Evolutionary conservation across 2,113 vertebrate species (phyloP).

Genomic region (Arenaria interpres): DNA sequence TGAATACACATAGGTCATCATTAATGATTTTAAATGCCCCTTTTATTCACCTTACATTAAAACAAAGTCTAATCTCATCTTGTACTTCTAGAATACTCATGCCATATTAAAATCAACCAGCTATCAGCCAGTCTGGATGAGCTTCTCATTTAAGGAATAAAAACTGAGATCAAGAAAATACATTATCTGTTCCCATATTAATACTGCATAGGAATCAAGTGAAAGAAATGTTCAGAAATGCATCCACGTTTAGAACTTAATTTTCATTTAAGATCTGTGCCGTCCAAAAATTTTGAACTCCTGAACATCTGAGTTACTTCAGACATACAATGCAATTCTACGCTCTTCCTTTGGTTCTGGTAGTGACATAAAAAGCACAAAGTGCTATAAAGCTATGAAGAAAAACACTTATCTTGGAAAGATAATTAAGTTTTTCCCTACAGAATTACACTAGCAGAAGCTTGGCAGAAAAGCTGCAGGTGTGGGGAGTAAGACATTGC

Average conservation of each 20-base stretch:
- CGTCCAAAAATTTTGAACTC: not conserved
- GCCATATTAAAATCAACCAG: not conserved
- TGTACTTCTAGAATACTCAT: not conserved
- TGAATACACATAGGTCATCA: not conserved
- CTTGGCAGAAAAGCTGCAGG: not conserved
- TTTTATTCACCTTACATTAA: not conserved
- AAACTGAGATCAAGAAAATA: not conserved
- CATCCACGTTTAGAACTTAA: not conserved
- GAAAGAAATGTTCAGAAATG: not conserved
- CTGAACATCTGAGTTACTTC: not conserved
- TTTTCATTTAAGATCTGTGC: not conserved
- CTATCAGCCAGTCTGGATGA: not conserved
- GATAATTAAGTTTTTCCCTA: not conserved
- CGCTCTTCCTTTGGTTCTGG: accelerated
- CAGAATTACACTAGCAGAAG: not conserved
- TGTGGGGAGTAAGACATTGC: not conserved
- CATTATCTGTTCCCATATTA: not conserved
- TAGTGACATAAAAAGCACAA: not conserved
- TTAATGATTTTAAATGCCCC: not conserved
- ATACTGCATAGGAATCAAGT: not conserved
- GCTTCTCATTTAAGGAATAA: not conserved
- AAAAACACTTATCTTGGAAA: not conserved
- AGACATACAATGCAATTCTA: not conserved
- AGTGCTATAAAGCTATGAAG: not conserved
- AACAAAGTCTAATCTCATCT: not conserved